A percentile compares a stretch with the other conserved stretches of the same genome.
Evolutionary conservation across 2,888 invertebrate species (phyloP).

Genomic region (Palloptera scutellata): DNA sequence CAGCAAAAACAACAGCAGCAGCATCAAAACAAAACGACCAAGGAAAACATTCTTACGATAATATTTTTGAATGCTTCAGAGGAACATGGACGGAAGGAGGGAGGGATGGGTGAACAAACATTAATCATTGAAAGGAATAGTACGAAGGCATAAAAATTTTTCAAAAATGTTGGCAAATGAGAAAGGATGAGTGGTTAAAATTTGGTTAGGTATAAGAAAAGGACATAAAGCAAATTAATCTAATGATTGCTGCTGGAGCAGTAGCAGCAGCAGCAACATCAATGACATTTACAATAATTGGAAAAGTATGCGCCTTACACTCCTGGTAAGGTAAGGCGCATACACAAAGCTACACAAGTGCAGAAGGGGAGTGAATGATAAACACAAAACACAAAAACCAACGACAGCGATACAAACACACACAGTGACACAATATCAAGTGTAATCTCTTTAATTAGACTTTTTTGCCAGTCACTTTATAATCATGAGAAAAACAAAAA

Average conservation of each 20-base stretch:
- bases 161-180: constrained; percentile 38
- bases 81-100: too few relatives aligned
- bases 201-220: neutral
- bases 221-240: constrained; percentile 18
- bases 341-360: neutral
- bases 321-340: neutral
- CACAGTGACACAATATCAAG: neutral
- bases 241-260: neutral
- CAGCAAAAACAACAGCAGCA: too few relatives aligned
- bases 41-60: neutral
- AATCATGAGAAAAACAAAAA: neutral
- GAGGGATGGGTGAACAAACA: neutral
- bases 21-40: neutral
- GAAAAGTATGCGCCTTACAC: neutral
- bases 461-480: constrained; percentile 16
- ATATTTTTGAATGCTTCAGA: too few relatives aligned
- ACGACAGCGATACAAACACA: too few relatives aligned
- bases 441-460: constrained; percentile 30
- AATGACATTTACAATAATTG: neutral
- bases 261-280: constrained; percentile 1
- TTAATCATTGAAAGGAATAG: neutral
- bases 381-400: too few relatives aligned
- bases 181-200: too few relatives aligned
- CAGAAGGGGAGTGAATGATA: neutral
- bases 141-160: constrained; percentile 34